Evolutionary conservation across 1,140 invertebrate genomes (phyloP), one percentile per base, ranked within the genome.

Genomic region (Zaprionus ghesquierei): DNA sequence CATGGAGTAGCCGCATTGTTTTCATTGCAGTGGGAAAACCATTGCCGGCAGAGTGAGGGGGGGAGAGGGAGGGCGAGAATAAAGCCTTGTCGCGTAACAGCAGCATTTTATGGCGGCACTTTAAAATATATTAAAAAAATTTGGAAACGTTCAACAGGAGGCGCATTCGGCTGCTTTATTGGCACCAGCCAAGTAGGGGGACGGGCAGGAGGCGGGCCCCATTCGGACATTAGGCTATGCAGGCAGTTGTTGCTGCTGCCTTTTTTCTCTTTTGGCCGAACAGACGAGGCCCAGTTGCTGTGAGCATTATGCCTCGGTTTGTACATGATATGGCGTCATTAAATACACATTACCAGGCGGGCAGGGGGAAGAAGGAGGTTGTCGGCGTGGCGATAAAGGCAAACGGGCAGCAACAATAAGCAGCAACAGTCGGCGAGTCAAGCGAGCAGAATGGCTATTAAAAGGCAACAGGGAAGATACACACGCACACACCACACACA

Each of bases 261-360:
- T 44, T 33, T 33, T 25, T 25, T 25, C 5, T 0, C 5, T 35
- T n/a, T 35, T n/a, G 13, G 33, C 3, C 51, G 65, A n/a, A 62
- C 64, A 64, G 54, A 55, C 49, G 75, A 59, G 75, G 74, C 79
- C 74, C 80, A 69, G 66, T 69, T 63, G 44, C 49, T 55, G 68
- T 53, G 50, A 65, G 84, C 84, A 89, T 89, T 87, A 70, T 80
- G 65, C 59, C 65, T 49, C 61, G 63, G 69, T 46, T 75, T 81
- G 85, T 89, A 89, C 85, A 89, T 89, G 84, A 89, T 87, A 89
- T 84, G 85, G 85, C 66, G 84, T 89, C 84, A 89, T 89, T 89
- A 89, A 89, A 89, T 89, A 89, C 84, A 89, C 84, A 89, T 89
- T 89, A 89, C 84, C 85, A 78, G 65, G 56, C 69, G 51, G 49